Base-by-base conservation (phyloP, 2,888 invertebrate genomes). In the Cephus spinipes region DNA sequence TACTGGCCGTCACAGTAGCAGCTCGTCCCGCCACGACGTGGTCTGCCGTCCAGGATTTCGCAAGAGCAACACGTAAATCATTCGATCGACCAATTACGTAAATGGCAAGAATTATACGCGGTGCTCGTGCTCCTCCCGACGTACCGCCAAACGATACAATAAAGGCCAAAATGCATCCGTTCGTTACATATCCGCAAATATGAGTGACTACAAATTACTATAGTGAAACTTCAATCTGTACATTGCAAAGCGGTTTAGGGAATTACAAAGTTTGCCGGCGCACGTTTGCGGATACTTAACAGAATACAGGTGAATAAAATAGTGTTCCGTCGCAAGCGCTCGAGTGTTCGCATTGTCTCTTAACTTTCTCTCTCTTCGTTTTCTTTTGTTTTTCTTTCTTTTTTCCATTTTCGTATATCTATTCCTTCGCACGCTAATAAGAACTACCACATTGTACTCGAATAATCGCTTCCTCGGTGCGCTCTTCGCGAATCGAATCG, bases 201-300 rank as follows among this genome's bases (percentile, higher is more conserved):
- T 79, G 75, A 68, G 71, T 73, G 80, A 80, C 79, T 80, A 77
- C 77, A 74, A 32, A 83, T 79, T 79, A 81, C 80, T 55, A 55
- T 55, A 23, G 55, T 55, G 23, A 55, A 79, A 81, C 79, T 77
- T 77, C 76, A 81, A 83, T 55, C 80, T 82, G 79, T 83, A 81
- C 81, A 83, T 81, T 79, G 81, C 78, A 79, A 80, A 81, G 76
- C 76, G 74, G 73, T 76, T 76, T 32, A 79, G 68, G 77, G 73
- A 81, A 81, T 71, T 79, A 79, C 76, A 80, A 79, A 74, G 75
- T 80, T 77, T 74, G 77, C 40, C 55, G 76, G 76, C 77, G 73
- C 77, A 76, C 77, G 77, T 79, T 78, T 81, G 80, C 81, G 81
- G 79, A 79, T 73, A 77, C 79, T 68, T 36, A 78, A 80, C 82